A percentile compares a stretch with the other conserved stretches of the same genome.
Evolutionary conservation across 1,140 invertebrate genomes (phyloP).

Genomic region (Idris sp.): DNA sequence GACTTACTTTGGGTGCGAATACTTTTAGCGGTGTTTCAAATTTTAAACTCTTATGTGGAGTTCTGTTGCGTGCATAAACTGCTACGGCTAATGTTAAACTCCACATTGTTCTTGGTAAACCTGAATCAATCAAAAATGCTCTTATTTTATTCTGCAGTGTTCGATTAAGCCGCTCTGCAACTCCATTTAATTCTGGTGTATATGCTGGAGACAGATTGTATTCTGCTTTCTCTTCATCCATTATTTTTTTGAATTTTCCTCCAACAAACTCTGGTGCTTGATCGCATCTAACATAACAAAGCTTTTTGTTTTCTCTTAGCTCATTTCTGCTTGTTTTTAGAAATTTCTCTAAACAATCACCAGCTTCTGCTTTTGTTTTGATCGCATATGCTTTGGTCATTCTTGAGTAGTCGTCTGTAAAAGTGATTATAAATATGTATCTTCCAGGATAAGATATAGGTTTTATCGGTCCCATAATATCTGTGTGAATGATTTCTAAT

Average conservation of each 20-base stretch:
- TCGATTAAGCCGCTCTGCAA: constrained; percentile 2
- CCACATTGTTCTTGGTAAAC: constrained; percentile 5
- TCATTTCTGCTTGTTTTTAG: neutral
- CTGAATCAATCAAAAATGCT: neutral
- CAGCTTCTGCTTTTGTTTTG: neutral
- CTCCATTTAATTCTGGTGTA: constrained; percentile 14
- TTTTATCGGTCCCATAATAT: neutral
- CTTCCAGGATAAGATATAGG: neutral
- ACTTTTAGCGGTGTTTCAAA: neutral
- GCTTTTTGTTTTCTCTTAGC: neutral
- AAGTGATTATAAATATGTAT: neutral
- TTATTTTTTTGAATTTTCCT: constrained; percentile 19
- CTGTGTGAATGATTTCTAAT: neutral
- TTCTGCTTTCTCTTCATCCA: constrained; percentile 36
- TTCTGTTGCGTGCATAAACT: constrained; percentile 41
- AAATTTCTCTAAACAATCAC: neutral
- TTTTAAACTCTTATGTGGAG: constrained; percentile 19
- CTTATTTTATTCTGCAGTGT: neutral
- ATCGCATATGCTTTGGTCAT: constrained; percentile 1
- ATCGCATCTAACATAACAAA: constrained; percentile 33
- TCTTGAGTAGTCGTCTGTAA: neutral
- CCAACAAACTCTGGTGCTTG: constrained; percentile 27
- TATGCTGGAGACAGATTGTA: constrained; percentile 24
- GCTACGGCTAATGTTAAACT: constrained; percentile 33
- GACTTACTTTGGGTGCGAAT: neutral